Base-by-base conservation (phyloP, 2,888 invertebrate genomes). In the Scaeva pyrastri region DNA sequence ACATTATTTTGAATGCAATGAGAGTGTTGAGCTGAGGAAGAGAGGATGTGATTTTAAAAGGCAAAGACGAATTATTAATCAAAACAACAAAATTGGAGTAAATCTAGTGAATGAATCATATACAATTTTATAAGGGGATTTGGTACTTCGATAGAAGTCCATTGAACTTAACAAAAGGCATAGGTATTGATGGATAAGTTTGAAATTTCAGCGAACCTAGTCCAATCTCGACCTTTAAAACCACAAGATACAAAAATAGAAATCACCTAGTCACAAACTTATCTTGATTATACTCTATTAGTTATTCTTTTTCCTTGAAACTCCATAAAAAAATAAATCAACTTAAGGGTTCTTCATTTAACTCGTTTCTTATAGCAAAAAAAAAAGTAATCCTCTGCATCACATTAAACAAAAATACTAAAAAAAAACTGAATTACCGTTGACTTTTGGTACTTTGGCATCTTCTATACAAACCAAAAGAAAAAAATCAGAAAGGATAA, bases 281-380 rank as follows among this genome's bases (percentile, higher is more conserved):
- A 52, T 52, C 14, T 52, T 52, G 52, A 23, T 52, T 50, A 50
- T 50, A 16, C n/a, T 2, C n/a, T 6, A 50, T 4, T 19, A 11
- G 21, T 21, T 23, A 50, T 21, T 21, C 50, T 12, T 55, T 55
- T 4, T 11, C n/a, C 4, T n/a, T 31, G 31, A 55, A 55, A 8
- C 16, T 55, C 26, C n/a, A n/a, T 10, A 10, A 31, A n/a, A 56
- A 11, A 31, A 56, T 31, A 56, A 76, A 76, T 72, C 72, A 72
- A 75, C 80, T 76, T 10, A 71, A 72, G 80, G 71, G 52, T 72
- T 85, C 23, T 52, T 82, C 64, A 14, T 70, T 70, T 60, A 26
- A 31, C 12, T 31, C 31, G 56, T 31, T 16, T 56, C 56, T 31
- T 26, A 55, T n/a, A n/a, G 8, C 21, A 50, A 16, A 39, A 58